A percentile compares a stretch with the other conserved stretches of the same genome.
Evolutionary conservation across 2,888 invertebrate species (phyloP).

Genomic region (Rhimphoctona megacephalus): DNA sequence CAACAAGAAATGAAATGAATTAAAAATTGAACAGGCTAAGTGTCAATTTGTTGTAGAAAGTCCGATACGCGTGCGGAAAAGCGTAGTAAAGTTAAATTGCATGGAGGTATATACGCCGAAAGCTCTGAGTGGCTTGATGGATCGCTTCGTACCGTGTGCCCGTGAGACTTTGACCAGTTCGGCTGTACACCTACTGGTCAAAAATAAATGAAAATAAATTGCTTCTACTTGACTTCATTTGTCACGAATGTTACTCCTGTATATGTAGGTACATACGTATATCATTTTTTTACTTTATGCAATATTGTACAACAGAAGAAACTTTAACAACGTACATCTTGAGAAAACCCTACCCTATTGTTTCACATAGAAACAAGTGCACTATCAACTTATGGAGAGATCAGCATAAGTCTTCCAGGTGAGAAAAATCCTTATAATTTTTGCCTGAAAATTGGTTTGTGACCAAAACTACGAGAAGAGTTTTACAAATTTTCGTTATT

Average conservation of each 20-base stretch:
- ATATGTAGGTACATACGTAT: background rate
- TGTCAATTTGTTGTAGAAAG: background rate
- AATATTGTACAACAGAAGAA: background rate
- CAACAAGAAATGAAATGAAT: background rate
- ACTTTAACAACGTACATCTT: background rate
- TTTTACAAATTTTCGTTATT: background rate
- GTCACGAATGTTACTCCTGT: constrained; percentile 31
- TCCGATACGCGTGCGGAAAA: background rate
- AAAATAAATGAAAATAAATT: constrained; percentile 76
- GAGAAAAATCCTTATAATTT: background rate
- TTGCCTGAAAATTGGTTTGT: background rate
- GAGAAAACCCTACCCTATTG: background rate
- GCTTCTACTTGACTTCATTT: constrained; percentile 66
- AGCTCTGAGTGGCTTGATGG: constrained; percentile 73
- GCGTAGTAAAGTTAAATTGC: constrained; percentile 51
- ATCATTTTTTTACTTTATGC: background rate
- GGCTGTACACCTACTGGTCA: constrained; percentile 30
- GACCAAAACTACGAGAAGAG: background rate
- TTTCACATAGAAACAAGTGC: background rate
- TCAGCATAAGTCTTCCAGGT: background rate
- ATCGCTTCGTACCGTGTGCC: constrained; percentile 65
- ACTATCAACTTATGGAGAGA: background rate
- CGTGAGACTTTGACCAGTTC: constrained; percentile 58
- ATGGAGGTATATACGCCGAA: constrained; percentile 56
- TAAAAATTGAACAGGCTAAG: background rate